Evolutionary conservation across 2,888 invertebrate species (phyloP).

Genomic region (Tanytarsus gracilentus): DNA sequence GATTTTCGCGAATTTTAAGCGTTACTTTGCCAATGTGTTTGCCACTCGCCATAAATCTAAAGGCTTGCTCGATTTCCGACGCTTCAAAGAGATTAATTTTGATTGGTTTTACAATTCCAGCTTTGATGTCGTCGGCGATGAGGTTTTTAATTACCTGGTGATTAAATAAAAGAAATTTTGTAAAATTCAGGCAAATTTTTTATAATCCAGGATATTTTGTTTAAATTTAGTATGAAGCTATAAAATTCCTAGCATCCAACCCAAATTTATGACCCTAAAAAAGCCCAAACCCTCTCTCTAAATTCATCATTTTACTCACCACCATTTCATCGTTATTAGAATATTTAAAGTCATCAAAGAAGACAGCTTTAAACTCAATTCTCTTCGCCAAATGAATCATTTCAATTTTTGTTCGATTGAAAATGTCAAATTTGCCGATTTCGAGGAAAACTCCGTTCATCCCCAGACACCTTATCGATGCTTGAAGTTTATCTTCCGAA

Average conservation of each 20-base stretch:
- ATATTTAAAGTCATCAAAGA: background rate
- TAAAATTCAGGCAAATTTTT: background rate
- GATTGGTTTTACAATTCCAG: slow-evolving; percentile 5
- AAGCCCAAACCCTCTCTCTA: background rate
- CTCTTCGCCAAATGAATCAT: slow-evolving; percentile 77
- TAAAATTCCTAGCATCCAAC: too few relatives aligned
- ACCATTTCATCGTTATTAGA: slow-evolving; percentile 49
- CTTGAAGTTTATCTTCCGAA: slow-evolving; percentile 72
- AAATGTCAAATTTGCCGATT: slow-evolving; percentile 87
- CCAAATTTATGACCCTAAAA: too few relatives aligned
- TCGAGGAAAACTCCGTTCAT: slow-evolving; percentile 84
- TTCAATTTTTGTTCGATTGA: slow-evolving; percentile 76
- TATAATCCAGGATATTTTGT: background rate
- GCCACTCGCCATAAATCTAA: background rate
- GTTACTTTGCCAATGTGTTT: slow-evolving; percentile 23
- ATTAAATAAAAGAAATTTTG: background rate
- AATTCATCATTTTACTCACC: background rate
- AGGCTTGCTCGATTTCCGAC: slow-evolving; percentile 15
- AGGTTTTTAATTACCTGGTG: slow-evolving; percentile 46
- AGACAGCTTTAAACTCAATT: background rate
- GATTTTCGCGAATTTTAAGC: slow-evolving; percentile 6
- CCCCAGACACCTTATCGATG: slow-evolving; percentile 77
- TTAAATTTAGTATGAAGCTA: background rate
- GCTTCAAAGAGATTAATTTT: slow-evolving; percentile 1
- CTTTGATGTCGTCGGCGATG: slow-evolving; percentile 40